These are phyloP conservation scores for Philotrypesis tridentata DNA, from an alignment of 1,140 invertebrate genomes.

Conservation along the genomic window DNA sequence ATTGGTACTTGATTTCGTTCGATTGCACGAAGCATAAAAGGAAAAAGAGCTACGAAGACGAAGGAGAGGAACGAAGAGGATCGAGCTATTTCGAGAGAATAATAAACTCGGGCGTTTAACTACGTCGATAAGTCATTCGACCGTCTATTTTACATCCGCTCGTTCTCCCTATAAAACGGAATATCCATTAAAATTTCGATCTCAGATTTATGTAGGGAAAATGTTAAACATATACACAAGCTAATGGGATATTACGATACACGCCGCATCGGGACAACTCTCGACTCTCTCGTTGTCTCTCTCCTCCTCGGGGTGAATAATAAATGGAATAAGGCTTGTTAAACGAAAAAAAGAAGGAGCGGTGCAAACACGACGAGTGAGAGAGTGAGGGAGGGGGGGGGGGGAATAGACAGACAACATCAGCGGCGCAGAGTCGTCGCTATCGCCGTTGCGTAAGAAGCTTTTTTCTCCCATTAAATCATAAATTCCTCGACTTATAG, in stretches of 20 bases:
- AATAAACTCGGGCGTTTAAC: slow-evolving; percentile 11
- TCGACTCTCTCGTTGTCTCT: not conserved
- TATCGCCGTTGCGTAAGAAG: not conserved
- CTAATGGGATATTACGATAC: slow-evolving; percentile 18
- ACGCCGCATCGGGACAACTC: not conserved
- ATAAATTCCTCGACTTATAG: not conserved
- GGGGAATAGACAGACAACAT: not conserved
- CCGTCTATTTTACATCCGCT: slow-evolving; percentile 16
- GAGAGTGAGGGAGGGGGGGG: not conserved
- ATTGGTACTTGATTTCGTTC: not conserved
- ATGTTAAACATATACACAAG: not conserved
- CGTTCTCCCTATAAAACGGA: not conserved
- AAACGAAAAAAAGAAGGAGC: not conserved
- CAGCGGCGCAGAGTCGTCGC: too few species aligned
- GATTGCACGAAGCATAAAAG: not conserved
- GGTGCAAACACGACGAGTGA: not conserved
- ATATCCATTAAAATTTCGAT: slow-evolving; percentile 28
- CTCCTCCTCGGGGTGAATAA: not conserved
- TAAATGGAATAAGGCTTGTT: not conserved
- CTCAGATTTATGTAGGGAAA: slow-evolving; percentile 26
- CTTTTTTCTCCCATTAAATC: not conserved
- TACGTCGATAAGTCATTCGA: not conserved
- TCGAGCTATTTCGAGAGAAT: not conserved
- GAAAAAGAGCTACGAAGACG: too few species aligned
- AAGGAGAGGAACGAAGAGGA: not conserved